Evolutionary conservation across 1,140 invertebrate species (phyloP).

Genomic region (Nephotettix cincticeps): DNA sequence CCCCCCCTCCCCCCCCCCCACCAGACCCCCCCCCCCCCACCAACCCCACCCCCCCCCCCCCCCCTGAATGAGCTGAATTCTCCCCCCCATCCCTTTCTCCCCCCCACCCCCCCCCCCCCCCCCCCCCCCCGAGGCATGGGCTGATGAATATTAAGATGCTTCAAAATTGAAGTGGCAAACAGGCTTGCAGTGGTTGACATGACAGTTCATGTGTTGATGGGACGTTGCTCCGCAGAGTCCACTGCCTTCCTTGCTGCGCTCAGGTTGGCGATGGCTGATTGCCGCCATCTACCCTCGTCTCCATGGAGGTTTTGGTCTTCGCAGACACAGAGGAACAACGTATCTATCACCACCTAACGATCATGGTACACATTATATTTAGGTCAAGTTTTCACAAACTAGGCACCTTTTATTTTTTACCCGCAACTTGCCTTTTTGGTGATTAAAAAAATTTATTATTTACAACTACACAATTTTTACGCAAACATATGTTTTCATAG

Average conservation of each 20-base stretch:
- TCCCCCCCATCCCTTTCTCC: too few relatives aligned
- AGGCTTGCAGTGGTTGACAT: too few relatives aligned
- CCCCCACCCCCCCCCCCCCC: too few relatives aligned
- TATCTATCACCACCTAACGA: constrained; percentile 89
- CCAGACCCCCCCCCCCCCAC: too few relatives aligned
- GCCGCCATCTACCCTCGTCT: constrained; percentile 32
- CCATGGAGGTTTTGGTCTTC: constrained; percentile 60
- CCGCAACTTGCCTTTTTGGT: too few relatives aligned
- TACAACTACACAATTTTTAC: neutral
- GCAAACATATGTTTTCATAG: too few relatives aligned
- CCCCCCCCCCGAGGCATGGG: too few relatives aligned
- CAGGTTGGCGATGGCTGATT: constrained; percentile 23
- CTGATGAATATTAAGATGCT: too few relatives aligned
- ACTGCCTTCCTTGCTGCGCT: constrained; percentile 13
- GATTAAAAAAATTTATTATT: neutral
- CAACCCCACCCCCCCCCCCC: too few relatives aligned
- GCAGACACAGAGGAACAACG: constrained; percentile 91
- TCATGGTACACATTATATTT: neutral
- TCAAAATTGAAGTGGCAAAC: too few relatives aligned
- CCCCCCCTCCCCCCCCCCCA: too few relatives aligned
- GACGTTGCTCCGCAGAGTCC: neutral
- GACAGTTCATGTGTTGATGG: constrained; percentile 6
- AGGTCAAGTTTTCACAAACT: neutral
- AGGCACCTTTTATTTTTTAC: neutral
- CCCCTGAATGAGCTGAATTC: too few relatives aligned